Evolutionary conservation across 30 jellyfish, hydroid and myxozoan genomes (phyloP), one percentile per base, ranked within the genome.

Genomic region (Cassiopea xamachana): DNA sequence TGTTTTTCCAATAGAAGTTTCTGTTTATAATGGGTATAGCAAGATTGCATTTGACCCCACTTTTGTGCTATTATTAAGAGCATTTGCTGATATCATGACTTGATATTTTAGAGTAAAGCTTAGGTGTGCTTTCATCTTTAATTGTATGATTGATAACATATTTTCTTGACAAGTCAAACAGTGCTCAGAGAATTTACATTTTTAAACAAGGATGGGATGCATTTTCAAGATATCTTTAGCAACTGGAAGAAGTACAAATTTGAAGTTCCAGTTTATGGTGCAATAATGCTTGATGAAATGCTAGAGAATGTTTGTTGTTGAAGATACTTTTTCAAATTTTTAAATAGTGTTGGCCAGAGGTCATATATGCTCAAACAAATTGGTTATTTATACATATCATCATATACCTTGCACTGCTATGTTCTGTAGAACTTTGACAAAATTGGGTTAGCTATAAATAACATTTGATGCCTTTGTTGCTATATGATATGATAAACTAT

Each of bases 221-320:
- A 84, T 15, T 48, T 87, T 51, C 92, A 83, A 68, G 89, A 93
- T 0, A 77, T 95, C 17, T 95, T 76, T 81, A 95, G 85, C 19
- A 90, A 91, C 73, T 95, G 99, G 99, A 95, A 92, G 76, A 92
- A 89, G 62, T 95, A 95, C 96, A 95, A 95, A 73, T 81, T 81
- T 17, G 91, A 96, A 73, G 99, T 95, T 19, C 99, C 99, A 27
- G 99, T 95, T 19, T 95, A 76, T 87, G 99, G 99, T 58, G 99
- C 99, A 15, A 95, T 95, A 69, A 75, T 95, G 90, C 88, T 95
- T 13, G 99, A 95, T 59, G 93, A 81, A 68, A 46, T 88, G 8
- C 81, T 91, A 16, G 98, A 91, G 46, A 78, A 83, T 84, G 98
- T 94, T 79, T 51, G 95, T 68, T 13, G 50, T 44, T 71, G 39